Conservation (phyloP, 2,888 invertebrate species). For the Eupithecia insigniata region DNA sequence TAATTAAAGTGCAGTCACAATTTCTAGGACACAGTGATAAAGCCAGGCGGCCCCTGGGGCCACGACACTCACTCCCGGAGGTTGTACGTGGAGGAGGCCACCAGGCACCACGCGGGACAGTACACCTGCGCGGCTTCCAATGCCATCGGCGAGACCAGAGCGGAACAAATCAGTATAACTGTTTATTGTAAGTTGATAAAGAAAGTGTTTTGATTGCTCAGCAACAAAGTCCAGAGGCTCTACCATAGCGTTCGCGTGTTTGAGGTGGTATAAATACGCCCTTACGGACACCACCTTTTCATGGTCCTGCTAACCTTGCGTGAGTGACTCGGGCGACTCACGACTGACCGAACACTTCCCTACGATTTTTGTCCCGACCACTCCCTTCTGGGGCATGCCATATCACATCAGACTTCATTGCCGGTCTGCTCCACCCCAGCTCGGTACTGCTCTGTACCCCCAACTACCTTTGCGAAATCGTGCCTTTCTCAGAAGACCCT, state of each 20-base stretch:
- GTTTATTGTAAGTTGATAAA: constrained; percentile 64
- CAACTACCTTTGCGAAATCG: no score
- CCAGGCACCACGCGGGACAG: constrained; percentile 66
- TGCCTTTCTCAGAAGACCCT: no score
- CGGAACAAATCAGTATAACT: constrained; percentile 65
- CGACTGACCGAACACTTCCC: no score
- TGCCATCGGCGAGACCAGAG: constrained; percentile 68
- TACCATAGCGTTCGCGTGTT: neutral
- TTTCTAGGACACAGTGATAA: constrained; percentile 71
- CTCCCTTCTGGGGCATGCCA: no score
- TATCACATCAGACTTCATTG: no score
- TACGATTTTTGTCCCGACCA: no score
- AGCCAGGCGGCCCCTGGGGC: constrained; percentile 67
- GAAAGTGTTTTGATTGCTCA: neutral
- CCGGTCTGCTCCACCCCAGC: no score
- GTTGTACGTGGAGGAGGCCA: constrained; percentile 65
- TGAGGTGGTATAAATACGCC: neutral
- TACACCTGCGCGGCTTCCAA: constrained; percentile 75
- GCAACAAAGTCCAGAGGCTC: neutral
- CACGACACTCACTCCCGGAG: constrained; percentile 55
- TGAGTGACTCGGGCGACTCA: no score
- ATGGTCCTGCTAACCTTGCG: no score
- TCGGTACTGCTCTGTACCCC: no score
- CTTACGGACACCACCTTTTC: no score
- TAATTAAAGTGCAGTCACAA: neutral